Conservation (phyloP, 2,888 invertebrate species). For the Drosophila cognata region DNA sequence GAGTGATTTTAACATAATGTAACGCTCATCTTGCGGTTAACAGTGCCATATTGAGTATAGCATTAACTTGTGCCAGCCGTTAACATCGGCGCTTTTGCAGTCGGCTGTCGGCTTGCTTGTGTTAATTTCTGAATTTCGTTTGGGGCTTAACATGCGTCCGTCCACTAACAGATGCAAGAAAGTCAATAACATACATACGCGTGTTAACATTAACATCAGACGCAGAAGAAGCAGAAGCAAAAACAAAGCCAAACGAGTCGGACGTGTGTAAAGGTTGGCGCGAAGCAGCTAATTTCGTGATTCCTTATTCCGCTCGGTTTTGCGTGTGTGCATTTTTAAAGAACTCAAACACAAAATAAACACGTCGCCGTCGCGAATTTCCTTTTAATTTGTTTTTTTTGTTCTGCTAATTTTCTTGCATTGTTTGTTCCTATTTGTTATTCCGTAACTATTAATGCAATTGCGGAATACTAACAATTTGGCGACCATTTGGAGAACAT, state of each 20-base stretch:
- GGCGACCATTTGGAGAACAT: constrained; percentile 27
- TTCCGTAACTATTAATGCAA: constrained; percentile 27
- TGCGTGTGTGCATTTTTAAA: constrained; percentile 36
- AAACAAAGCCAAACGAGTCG: constrained; percentile 55
- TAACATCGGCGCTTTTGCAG: constrained; percentile 8
- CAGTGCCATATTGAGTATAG: constrained; percentile 47
- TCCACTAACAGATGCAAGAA: constrained; percentile 28
- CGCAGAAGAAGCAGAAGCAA: constrained; percentile 52
- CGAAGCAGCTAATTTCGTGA: constrained; percentile 37
- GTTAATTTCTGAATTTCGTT: constrained; percentile 17
- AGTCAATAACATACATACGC: constrained; percentile 25
- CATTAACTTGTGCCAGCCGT: constrained; percentile 33
- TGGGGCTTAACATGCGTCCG: constrained; percentile 24
- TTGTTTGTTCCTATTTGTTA: not conserved
- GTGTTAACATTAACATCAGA: constrained; percentile 32
- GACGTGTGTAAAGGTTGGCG: constrained; percentile 51
- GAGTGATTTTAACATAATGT: constrained; percentile 28
- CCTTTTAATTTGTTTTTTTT: not conserved
- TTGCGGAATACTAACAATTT: constrained; percentile 12
- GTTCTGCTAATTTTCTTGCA: not conserved
- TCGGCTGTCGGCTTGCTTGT: constrained; percentile 6
- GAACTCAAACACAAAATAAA: constrained; percentile 33
- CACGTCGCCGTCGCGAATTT: constrained; percentile 28
- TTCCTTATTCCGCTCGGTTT: constrained; percentile 49
- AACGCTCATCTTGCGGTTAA: constrained; percentile 16